A percentile compares a stretch with the other conserved stretches of the same genome.
Evolutionary conservation across 1,140 invertebrate species (phyloP).

Genomic region (Scylla paramamosain): DNA sequence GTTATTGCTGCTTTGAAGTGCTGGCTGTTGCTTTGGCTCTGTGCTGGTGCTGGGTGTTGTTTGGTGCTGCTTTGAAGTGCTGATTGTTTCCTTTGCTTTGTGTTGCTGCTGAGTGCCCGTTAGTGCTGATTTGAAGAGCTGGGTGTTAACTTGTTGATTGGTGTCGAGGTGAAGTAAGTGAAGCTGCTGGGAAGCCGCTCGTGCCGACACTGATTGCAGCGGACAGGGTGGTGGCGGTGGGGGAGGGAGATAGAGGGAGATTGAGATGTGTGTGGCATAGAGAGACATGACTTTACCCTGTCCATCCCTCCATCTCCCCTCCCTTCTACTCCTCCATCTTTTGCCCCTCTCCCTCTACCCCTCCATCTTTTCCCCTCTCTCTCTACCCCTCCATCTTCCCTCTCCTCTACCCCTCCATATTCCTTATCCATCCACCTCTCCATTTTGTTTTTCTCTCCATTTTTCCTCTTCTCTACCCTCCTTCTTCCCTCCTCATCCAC

Average conservation of each 20-base stretch:
- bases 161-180: not conserved
- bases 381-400: not conserved
- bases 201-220: not conserved
- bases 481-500: not conserved
- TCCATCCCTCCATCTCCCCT: not conserved
- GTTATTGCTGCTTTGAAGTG: not conserved
- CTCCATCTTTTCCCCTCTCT: not conserved
- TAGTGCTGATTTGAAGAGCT: not conserved
- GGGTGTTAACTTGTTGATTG: not conserved
- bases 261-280: not conserved
- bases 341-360: not conserved
- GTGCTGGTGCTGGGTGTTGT: not conserved
- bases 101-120: not conserved
- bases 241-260: not conserved
- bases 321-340: not conserved
- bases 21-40: too few relatives aligned
- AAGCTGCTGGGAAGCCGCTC: not conserved
- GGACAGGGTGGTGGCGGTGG: not conserved
- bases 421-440: too few relatives aligned
- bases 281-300: not conserved
- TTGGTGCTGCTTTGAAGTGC: not conserved
- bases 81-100: not conserved
- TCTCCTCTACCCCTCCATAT: not conserved
- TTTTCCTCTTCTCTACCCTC: not conserved
- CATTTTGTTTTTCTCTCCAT: not conserved